Conservation (phyloP, 2,113 vertebrate genomes). For the Petroica traversi region DNA sequence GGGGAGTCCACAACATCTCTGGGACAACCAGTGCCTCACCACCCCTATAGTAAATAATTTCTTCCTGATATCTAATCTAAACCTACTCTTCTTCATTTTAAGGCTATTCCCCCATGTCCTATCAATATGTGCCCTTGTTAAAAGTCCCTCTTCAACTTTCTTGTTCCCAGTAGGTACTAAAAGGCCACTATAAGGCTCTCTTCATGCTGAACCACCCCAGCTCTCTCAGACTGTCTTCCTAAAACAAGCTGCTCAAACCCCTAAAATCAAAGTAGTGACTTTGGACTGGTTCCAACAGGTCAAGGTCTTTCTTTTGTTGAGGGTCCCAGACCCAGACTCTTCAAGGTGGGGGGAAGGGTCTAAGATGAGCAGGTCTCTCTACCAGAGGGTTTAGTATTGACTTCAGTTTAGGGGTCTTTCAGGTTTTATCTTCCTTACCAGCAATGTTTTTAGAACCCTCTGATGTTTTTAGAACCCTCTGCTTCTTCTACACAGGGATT, state of each 20-base stretch:
- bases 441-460: background rate
- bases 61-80: background rate
- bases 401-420: background rate
- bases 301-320: background rate
- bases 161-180: background rate
- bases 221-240: background rate
- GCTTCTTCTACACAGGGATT: background rate
- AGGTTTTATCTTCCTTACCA: background rate
- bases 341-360: rapidly evolving
- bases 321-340: background rate
- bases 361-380: background rate
- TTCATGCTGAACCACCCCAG: background rate
- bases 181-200: background rate
- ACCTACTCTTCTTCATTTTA: background rate
- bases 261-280: background rate
- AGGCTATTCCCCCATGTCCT: background rate
- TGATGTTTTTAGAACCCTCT: background rate
- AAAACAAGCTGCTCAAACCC: background rate
- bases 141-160: background rate
- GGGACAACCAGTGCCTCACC: background rate
- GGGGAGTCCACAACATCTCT: background rate
- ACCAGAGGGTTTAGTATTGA: rapidly evolving
- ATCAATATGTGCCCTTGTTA: rapidly evolving
- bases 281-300: background rate
- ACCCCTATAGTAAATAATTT: background rate